phyloP scores from a whole-genome alignment of 2,113 vertebrate genomes.

The Gallinago undulata region DNA sequence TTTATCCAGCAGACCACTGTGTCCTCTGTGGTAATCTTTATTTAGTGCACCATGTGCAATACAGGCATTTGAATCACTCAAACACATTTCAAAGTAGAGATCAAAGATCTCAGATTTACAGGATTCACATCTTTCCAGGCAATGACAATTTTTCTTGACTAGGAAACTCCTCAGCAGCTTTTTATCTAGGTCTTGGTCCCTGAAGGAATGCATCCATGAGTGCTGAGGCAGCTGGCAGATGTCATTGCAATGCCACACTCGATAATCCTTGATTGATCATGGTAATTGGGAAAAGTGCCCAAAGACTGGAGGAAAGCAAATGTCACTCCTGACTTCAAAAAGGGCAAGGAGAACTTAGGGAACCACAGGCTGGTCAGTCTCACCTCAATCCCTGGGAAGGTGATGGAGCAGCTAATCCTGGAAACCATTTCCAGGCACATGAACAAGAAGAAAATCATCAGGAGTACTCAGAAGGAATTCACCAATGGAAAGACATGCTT shows the following conservation, averaged over 20 bases:
- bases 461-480: neutral
- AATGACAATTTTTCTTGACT: neutral
- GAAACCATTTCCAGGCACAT: no score
- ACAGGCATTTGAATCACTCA: neutral
- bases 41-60: neutral
- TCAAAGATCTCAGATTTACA: neutral
- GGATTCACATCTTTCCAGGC: neutral
- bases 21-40: neutral
- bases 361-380: no score
- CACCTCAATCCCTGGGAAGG: no score
- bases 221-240: neutral
- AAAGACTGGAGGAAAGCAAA: no score
- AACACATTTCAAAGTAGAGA: neutral
- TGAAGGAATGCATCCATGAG: neutral
- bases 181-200: neutral
- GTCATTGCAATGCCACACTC: neutral
- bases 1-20: neutral
- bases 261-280: neutral
- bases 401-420: no score
- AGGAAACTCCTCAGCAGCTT: neutral
- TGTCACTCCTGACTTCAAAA: no score
- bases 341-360: no score
- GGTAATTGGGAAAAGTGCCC: no score
- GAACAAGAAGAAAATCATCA: neutral
- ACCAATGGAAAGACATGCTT: neutral